These are phyloP conservation scores for Clivina fossor DNA, from an alignment of 2,888 invertebrate species.

Conservation along the genomic window DNA sequence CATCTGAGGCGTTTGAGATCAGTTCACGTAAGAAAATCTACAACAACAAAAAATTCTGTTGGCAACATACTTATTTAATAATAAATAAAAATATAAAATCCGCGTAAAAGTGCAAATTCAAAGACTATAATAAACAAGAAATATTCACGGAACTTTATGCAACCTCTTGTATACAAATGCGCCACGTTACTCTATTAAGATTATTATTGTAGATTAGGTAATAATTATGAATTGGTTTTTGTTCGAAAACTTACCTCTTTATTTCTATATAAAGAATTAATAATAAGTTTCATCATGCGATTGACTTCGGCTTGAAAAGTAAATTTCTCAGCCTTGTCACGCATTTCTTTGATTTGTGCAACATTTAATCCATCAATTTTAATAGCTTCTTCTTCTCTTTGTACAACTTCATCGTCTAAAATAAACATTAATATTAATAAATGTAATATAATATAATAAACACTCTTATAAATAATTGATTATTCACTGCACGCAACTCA, in stretches of 20 bases:
- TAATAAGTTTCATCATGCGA: conserved; percentile 99
- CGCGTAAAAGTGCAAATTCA: no score
- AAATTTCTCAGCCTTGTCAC: conserved; percentile 85
- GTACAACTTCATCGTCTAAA: conserved; percentile 83
- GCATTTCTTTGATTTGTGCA: conserved; percentile 87
- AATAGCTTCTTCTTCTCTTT: conserved; percentile 95
- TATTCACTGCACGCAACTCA: no score
- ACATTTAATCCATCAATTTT: conserved; percentile 93
- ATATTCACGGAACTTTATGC: no score
- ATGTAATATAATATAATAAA: no score
- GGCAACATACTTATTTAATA: conserved; percentile 3
- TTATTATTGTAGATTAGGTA: no score
- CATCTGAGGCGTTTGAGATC: conserved; percentile 99
- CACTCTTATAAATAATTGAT: no score
- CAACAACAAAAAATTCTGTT: conserved; percentile 42
- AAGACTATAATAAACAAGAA: no score
- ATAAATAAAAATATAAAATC: background rate
- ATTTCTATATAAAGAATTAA: conserved; percentile 98
- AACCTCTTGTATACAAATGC: no score
- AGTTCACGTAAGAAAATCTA: conserved; percentile 95
- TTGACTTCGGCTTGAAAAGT: conserved; percentile 98
- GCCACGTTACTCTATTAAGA: no score
- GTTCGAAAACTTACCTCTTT: conserved; percentile 72
- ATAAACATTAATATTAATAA: no score
- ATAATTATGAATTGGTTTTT: background rate